Evolutionary conservation across 2,888 invertebrate species (phyloP).

Genomic region (Spisula solida): DNA sequence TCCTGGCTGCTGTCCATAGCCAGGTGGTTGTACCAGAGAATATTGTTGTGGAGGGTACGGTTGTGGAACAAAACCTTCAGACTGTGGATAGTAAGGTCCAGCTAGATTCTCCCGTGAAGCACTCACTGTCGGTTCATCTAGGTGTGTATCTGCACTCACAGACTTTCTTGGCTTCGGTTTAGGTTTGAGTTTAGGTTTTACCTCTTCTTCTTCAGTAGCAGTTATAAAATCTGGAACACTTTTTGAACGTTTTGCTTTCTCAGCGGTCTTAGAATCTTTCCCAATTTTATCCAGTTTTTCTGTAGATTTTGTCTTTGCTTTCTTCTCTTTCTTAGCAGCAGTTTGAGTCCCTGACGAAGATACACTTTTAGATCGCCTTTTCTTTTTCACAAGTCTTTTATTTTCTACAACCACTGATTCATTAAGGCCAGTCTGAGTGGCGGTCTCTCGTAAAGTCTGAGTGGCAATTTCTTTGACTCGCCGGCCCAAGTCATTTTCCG

Average conservation of each 20-base stretch:
- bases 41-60: constrained; percentile 46
- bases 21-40: constrained; percentile 33
- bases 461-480: constrained; percentile 73
- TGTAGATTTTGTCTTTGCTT: constrained; percentile 53
- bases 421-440: constrained; percentile 79
- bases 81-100: constrained; percentile 62
- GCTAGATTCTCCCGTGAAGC: constrained; percentile 66
- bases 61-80: constrained; percentile 58
- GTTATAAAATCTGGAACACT: constrained; percentile 62
- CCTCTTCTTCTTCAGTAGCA: constrained; percentile 28
- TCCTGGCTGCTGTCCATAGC: constrained; percentile 43
- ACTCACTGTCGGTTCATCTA: constrained; percentile 54
- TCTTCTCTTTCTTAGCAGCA: constrained; percentile 52
- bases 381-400: constrained; percentile 71
- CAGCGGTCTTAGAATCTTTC: constrained; percentile 25
- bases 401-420: constrained; percentile 71
- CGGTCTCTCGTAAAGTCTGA: constrained; percentile 81
- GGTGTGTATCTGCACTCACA: constrained; percentile 57
- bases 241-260: constrained; percentile 62
- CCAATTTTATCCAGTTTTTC: constrained; percentile 38
- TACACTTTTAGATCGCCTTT: constrained; percentile 73
- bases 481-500: constrained; percentile 79
- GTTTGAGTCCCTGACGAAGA: constrained; percentile 79
- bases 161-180: constrained; percentile 78
- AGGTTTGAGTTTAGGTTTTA: constrained; percentile 70